Conservation (phyloP, 2,888 invertebrate species). For the Xylocampa areola region DNA sequence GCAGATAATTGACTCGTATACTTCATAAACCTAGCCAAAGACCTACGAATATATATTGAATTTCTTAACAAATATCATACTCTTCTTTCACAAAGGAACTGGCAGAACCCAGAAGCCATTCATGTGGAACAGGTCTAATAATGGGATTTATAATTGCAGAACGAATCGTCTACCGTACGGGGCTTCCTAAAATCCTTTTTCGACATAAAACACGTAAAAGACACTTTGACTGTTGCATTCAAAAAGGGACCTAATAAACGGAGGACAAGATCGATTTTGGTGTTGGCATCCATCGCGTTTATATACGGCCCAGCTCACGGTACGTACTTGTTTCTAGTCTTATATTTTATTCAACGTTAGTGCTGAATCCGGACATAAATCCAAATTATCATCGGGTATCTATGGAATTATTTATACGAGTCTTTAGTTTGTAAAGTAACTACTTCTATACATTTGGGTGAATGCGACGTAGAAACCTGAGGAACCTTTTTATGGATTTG, state of each 20-base stretch:
- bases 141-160: conserved; percentile 71
- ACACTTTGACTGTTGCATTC: conserved; percentile 86
- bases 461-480: not conserved
- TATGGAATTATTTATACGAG: conserved; percentile 50
- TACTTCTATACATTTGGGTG: conserved; percentile 14
- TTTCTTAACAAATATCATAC: not conserved
- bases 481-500: too few species aligned
- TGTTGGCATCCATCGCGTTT: conserved; percentile 76
- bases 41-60: too few species aligned
- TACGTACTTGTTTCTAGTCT: conserved; percentile 67
- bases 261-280: conserved; percentile 78
- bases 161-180: conserved; percentile 62
- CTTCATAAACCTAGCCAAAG: not conserved
- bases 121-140: conserved; percentile 36
- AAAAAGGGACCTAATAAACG: conserved; percentile 82
- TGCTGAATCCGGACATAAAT: conserved; percentile 55
- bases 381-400: conserved; percentile 53
- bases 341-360: conserved; percentile 64
- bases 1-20: too few species aligned
- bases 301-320: conserved; percentile 82
- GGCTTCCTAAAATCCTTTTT: conserved; percentile 84
- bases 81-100: conserved; percentile 10
- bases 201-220: conserved; percentile 85
- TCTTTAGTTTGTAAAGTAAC: conserved; percentile 37
- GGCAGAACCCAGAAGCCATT: conserved; percentile 20